Percentiles rank a stretch among this genome's conserved stretches.
phyloP scores from a whole-genome alignment of 2,888 invertebrate species.

The Parthenolecanium corni region DNA sequence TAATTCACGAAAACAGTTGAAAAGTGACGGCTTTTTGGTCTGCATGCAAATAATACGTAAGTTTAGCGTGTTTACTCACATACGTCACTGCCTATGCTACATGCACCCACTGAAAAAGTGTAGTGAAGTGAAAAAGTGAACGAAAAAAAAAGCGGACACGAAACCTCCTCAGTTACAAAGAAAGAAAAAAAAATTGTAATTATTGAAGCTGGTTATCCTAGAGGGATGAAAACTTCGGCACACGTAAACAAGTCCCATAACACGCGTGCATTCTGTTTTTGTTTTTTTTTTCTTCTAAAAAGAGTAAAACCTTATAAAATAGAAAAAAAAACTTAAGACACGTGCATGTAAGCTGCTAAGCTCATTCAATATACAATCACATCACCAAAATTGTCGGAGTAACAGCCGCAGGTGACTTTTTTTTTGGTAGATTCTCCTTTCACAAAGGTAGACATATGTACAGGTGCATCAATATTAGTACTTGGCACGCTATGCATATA shows the following conservation, averaged over 20 bases:
- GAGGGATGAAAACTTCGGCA: constrained; percentile 20
- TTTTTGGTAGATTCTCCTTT: neutral
- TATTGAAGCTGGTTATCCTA: constrained; percentile 21
- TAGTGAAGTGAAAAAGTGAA: neutral
- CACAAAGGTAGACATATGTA: too few relatives aligned
- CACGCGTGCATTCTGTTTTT: constrained; percentile 4
- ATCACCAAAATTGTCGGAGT: constrained; percentile 4
- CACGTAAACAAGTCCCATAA: constrained; percentile 11
- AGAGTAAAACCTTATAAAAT: constrained; percentile 3
- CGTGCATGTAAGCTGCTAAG: constrained; percentile 24
- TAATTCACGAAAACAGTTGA: too few relatives aligned
- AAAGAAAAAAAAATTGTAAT: constrained; percentile 16
- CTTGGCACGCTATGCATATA: too few relatives aligned
- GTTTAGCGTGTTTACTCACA: constrained; percentile 20
- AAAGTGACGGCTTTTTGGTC: constrained; percentile 23
- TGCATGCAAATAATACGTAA: constrained; percentile 14
- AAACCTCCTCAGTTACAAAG: neutral
- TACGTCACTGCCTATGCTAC: neutral
- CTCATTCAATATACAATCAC: constrained; percentile 21
- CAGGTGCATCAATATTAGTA: too few relatives aligned
- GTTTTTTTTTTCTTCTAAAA: neutral
- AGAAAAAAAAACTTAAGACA: constrained; percentile 13
- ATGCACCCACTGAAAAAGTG: neutral
- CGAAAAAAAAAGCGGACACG: constrained; percentile 12
- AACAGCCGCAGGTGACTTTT: constrained; percentile 19